phyloP scores from a whole-genome alignment of 2,888 invertebrate species.

The Gibbula magus region DNA sequence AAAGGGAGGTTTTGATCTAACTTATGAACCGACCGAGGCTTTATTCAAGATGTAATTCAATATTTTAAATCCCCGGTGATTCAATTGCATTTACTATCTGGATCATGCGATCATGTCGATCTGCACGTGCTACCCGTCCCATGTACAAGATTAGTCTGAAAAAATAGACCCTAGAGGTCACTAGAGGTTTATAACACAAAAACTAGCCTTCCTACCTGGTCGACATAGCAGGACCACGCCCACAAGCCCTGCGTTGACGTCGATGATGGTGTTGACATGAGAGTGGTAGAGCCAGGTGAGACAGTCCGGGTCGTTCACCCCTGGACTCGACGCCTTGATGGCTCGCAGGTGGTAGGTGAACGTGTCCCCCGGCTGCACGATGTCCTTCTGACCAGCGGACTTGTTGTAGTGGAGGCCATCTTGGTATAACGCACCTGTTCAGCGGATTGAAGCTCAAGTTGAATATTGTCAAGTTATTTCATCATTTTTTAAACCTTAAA shows the following conservation, averaged over 20 bases:
- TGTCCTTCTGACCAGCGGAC: conserved; percentile 42
- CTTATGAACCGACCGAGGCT: no score
- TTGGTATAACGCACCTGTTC: not conserved
- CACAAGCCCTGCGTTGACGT: conserved; percentile 54
- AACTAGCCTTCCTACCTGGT: conserved; percentile 44
- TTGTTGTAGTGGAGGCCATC: conserved; percentile 6
- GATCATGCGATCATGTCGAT: no score
- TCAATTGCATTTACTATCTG: no score
- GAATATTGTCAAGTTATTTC: not conserved
- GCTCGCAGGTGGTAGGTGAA: conserved; percentile 52
- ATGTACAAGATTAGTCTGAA: no score
- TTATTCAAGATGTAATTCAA: no score
- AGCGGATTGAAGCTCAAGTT: not conserved
- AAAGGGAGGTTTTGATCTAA: no score
- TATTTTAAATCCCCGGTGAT: no score
- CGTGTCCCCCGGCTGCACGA: conserved; percentile 45
- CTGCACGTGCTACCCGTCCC: no score
- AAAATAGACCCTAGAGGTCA: no score
- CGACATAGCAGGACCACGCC: conserved; percentile 54
- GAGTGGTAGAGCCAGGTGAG: conserved; percentile 59
- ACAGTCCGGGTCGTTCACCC: conserved; percentile 51
- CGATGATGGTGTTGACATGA: conserved; percentile 49
- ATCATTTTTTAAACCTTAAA: not conserved
- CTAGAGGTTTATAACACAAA: no score
- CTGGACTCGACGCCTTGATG: conserved; percentile 47